Evolutionary conservation across 2,888 invertebrate species (phyloP), one percentile per base, ranked within the genome.

Genomic region (Branchinecta sandiegonensis): DNA sequence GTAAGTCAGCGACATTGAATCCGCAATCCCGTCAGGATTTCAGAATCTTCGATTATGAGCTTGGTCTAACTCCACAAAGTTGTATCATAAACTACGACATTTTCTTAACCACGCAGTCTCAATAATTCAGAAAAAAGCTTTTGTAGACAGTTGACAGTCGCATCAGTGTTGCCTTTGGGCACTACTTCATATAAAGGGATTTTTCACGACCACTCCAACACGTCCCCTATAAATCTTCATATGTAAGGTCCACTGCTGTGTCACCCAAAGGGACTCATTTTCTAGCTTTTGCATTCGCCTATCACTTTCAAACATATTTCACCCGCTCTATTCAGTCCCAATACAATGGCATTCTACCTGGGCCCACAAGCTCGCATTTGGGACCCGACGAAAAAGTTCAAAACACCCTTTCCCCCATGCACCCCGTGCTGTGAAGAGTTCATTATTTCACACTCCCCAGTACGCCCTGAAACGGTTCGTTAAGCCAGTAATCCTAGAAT

Each of bases 401-500:
- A 56, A 56, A 56, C 17, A 56, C 56, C 56, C 56, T 56, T 56
- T 56, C 56, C 56, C 56, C 56, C 9, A 14, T 17, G 17, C 17
- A 17, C 56, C 56, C 56, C 56, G 14, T 56, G 56, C 56, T 56
- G 17, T 14, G 56, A 17, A 17, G 17, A 56, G 56, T 56, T 56
- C 56, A 56, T 56, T 56, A 56, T 56, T 56, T 56, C 56, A 56
- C 56, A 56, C 56, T 56, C 56, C 56, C 56, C 56, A 10, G 56
- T 56, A 56, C 56, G 56, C 56, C 56, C 56, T 56, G 56, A 56
- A 56, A 56, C 56, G 56, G 56, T 56, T 56, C 56, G 56, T 56
- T 56, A 56, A 17, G 17, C 17, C 17, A n/a, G 56, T 56, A 56
- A 56, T 56, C 56, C 17, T 17, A 8, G 56, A 56, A 56, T 56